These are phyloP conservation scores for Dendrocopos noguchii DNA, from an alignment of 2,113 vertebrate species.

Conservation along the genomic window DNA sequence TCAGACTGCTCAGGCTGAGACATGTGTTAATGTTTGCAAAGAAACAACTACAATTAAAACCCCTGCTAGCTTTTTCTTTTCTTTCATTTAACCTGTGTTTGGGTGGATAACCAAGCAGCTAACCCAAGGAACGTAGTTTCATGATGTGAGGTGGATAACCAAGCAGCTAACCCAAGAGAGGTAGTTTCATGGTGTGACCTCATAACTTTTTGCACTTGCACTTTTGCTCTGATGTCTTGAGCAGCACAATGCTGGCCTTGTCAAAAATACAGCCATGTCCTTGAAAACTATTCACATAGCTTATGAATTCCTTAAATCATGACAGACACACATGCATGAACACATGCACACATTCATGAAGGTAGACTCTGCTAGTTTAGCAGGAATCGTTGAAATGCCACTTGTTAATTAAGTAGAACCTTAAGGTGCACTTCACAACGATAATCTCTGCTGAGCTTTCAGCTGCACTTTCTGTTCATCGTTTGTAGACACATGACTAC, in stretches of 20 bases:
- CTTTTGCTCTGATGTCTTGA: neutral
- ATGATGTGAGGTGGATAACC: neutral
- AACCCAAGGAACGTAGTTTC: neutral
- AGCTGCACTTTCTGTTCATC: neutral
- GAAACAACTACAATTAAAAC: conserved; percentile 20
- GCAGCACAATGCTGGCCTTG: neutral
- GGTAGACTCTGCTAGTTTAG: neutral
- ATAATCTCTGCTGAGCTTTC: neutral
- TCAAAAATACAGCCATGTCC: neutral
- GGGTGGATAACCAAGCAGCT: neutral
- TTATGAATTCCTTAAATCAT: neutral
- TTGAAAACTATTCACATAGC: conserved; percentile 14
- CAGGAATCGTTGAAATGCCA: neutral
- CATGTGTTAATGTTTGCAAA: conserved; percentile 25
- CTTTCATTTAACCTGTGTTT: neutral
- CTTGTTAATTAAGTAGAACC: neutral
- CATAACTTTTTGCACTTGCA: neutral
- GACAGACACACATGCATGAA: neutral
- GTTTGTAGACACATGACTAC: neutral
- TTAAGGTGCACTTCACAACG: neutral
- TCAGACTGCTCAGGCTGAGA: neutral
- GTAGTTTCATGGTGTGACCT: neutral
- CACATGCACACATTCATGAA: neutral
- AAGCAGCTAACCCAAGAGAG: neutral
- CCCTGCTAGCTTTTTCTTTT: neutral